Conservation (phyloP, 30 jellyfish, hydroid and myxozoan genomes). For the Aurelia aurita complex sp. Pacific region DNA sequence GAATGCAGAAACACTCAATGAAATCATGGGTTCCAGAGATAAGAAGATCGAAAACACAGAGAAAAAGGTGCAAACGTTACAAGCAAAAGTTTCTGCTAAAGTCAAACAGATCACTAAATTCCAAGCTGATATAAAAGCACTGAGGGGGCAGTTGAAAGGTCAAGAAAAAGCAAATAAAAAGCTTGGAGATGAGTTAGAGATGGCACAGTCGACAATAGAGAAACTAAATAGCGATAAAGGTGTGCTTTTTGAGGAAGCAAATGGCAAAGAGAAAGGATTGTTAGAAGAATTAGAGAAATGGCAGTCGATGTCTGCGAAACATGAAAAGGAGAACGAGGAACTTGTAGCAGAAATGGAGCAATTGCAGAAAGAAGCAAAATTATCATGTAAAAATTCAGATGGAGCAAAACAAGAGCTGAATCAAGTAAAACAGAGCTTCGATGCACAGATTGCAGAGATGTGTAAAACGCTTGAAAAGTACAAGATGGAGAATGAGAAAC, state of each 20-base stretch:
- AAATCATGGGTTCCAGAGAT: slow-evolving; percentile 63
- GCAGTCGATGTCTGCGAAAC: slow-evolving; percentile 8
- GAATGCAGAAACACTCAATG: slow-evolving; percentile 54
- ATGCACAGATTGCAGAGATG: slow-evolving; percentile 74
- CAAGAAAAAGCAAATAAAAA: slow-evolving; percentile 44
- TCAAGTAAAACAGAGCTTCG: slow-evolving; percentile 46
- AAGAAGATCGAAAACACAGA: slow-evolving; percentile 70
- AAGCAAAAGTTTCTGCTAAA: slow-evolving; percentile 58
- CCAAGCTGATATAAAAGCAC: slow-evolving; percentile 72
- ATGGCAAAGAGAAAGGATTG: background rate
- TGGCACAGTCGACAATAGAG: slow-evolving; percentile 13
- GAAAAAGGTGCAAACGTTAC: slow-evolving; percentile 63
- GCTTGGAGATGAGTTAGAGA: slow-evolving; percentile 37
- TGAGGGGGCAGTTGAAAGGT: slow-evolving; percentile 58
- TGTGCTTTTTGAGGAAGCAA: slow-evolving; percentile 4
- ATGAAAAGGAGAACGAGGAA: slow-evolving; percentile 20
- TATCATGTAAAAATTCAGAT: slow-evolving; percentile 18
- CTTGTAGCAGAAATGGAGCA: slow-evolving; percentile 23
- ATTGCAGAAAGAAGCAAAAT: slow-evolving; percentile 39
- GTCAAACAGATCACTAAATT: slow-evolving; percentile 55
- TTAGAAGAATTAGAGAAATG: slow-evolving; percentile 1
- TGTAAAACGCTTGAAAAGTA: slow-evolving; percentile 88
- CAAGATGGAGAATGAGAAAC: slow-evolving; percentile 87
- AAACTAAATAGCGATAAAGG: background rate
- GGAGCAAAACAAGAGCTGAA: slow-evolving; percentile 44